phyloP scores from a whole-genome alignment of 2,113 vertebrate species.

The Siniperca knerii region DNA sequence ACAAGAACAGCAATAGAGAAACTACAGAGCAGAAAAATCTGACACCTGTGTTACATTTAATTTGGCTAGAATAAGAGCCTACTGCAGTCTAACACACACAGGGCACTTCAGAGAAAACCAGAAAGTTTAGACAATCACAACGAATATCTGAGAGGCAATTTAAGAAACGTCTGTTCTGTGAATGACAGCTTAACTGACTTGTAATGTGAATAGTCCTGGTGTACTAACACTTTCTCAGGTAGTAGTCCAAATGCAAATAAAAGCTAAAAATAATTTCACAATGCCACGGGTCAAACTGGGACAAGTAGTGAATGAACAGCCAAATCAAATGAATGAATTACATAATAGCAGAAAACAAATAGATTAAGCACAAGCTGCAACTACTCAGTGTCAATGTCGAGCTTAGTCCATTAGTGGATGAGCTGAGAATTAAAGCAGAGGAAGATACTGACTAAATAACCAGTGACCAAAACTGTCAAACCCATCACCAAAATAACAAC shows the following conservation, averaged over 20 bases:
- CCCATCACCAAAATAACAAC: constrained; percentile 34
- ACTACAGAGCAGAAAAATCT: too few relatives aligned
- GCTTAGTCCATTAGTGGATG: neutral
- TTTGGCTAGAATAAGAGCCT: neutral
- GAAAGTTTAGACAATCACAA: neutral
- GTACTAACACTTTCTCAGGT: neutral
- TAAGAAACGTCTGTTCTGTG: neutral
- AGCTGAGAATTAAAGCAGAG: constrained; percentile 6
- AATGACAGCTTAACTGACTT: neutral
- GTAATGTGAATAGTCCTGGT: neutral
- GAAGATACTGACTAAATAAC: constrained; percentile 17
- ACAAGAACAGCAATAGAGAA: neutral
- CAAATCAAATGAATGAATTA: constrained; percentile 11
- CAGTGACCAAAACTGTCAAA: constrained; percentile 19
- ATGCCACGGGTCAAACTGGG: constrained; percentile 5
- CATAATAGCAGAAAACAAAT: neutral
- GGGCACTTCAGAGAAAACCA: neutral
- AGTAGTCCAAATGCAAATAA: constrained; percentile 6
- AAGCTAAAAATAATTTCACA: neutral
- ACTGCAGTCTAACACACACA: neutral
- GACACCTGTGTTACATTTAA: neutral
- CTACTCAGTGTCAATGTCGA: constrained; percentile 9
- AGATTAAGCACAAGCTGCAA: constrained; percentile 1
- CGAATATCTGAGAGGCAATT: neutral
- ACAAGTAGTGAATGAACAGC: constrained; percentile 21